Evolutionary conservation across 2,797 vertebrate genomes (phyloP), one percentile per base, ranked within the genome.

Genomic region (Gephyroberyx darwinii): DNA sequence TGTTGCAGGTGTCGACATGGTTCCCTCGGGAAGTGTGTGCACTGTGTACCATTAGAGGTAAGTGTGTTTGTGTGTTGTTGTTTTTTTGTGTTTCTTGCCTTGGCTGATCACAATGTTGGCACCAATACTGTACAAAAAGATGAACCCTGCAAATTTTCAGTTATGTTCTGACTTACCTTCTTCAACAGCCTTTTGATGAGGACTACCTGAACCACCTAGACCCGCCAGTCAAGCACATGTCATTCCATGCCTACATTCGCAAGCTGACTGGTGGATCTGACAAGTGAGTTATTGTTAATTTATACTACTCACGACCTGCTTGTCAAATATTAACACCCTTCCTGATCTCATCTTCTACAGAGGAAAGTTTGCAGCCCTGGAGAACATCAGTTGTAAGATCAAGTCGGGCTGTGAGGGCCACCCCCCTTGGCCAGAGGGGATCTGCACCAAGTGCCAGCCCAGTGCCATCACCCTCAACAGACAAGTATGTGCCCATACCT

Each of bases 311-410:
- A 4, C 1, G 8, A 3, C 14, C 2, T 3, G 6, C 7, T 16
- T 2, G 0, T 51, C 12, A 7, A 5, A 10, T 1, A 26, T 20
- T 57, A 5, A 81, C 10, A 0, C 19, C 35, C 57, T 20, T 9
- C n/a, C n/a, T 6, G 16, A 6, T 35, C 45, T 53, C 2, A 4
- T 57, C 13, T 55, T 51, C 47, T 14, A 8, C 90, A 99, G 98
- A 88, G 98, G 98, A 43, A 99, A 99, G 61, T 99, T 99, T 88
- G 97, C 96, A 26, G 98, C 98, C 70, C 89, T 99, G 92, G 98
- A 99, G 92, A 99, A 99, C 91, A 98, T 99, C 93, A 99, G 96
- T 90, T 99, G 98, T 92, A 99, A 99, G 91, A 98, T 99, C 84
- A 99, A 99, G 85, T 97, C 96, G 0, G 98, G 98, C n/a, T 99